phyloP scores from a whole-genome alignment of 1,140 invertebrate genomes.

The Macrobrachium rosenbergii region DNA sequence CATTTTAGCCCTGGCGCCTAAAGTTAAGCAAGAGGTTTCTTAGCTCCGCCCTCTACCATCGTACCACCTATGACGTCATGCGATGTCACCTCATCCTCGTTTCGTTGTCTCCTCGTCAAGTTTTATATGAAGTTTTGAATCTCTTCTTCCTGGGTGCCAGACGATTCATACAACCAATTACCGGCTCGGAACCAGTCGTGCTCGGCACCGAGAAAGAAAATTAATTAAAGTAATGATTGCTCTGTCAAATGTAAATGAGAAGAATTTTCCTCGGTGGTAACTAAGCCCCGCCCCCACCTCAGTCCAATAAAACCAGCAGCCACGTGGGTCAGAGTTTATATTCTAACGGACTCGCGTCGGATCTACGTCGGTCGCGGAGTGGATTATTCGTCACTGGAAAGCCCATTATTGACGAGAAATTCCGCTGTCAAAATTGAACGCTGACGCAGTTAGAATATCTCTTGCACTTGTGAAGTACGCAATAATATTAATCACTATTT shows the following conservation, averaged over 20 bases:
- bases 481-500: too few species aligned
- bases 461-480: too few species aligned
- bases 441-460: too few species aligned
- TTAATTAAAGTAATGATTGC: neutral
- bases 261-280: neutral
- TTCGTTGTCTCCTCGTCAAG: neutral
- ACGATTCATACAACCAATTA: too few species aligned
- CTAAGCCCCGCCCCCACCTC: neutral
- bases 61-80: constrained; percentile 58
- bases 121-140: neutral
- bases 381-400: neutral
- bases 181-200: too few species aligned
- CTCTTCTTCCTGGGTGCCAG: too few species aligned
- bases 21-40: neutral
- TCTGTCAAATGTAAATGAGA: neutral
- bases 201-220: too few species aligned
- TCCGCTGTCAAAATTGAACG: too few species aligned
- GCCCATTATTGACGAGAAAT: neutral
- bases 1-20: neutral
- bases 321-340: constrained; percentile 33
- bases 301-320: constrained; percentile 16
- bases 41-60: constrained; percentile 40
- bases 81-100: neutral
- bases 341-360: neutral
- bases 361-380: neutral